These are phyloP conservation scores for Galeruca laticollis DNA, from an alignment of 2,888 invertebrate species.

Conservation along the genomic window DNA sequence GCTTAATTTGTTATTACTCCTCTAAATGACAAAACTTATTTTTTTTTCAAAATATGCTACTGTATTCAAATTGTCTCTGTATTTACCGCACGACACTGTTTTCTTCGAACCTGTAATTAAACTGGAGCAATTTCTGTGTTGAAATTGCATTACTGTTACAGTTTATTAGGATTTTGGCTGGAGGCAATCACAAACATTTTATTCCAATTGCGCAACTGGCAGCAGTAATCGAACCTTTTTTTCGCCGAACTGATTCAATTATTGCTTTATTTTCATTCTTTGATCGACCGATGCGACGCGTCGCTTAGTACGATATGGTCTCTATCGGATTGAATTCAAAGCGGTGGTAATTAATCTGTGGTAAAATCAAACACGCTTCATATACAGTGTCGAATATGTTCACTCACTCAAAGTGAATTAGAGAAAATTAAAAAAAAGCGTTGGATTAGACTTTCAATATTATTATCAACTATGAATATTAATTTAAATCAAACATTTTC, in stretches of 20 bases:
- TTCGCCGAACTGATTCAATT: constrained; percentile 29
- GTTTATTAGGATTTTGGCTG: constrained; percentile 55
- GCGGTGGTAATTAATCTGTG: too few species aligned
- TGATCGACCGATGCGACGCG: constrained; percentile 6
- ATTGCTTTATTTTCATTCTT: constrained; percentile 32
- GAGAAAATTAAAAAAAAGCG: too few species aligned
- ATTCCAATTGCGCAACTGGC: constrained; percentile 49
- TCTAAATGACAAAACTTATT: too few species aligned
- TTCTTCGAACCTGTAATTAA: constrained; percentile 46
- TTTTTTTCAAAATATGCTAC: too few species aligned
- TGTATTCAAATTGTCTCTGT: too few species aligned
- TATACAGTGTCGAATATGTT: background rate
- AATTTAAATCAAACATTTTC: too few species aligned
- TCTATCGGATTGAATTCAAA: background rate
- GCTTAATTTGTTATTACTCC: too few species aligned
- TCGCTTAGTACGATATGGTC: background rate
- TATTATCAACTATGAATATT: too few species aligned
- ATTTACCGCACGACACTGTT: background rate
- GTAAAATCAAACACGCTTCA: background rate
- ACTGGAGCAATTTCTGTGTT: constrained; percentile 50
- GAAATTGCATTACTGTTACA: constrained; percentile 54
- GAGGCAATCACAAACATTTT: constrained; percentile 55
- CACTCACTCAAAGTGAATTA: too few species aligned
- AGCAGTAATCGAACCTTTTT: constrained; percentile 40
- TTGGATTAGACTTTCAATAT: too few species aligned